Percentiles rank a stretch among this genome's conserved stretches.
phyloP scores from a whole-genome alignment of 1,140 invertebrate genomes.

The Sitophilus oryzae region DNA sequence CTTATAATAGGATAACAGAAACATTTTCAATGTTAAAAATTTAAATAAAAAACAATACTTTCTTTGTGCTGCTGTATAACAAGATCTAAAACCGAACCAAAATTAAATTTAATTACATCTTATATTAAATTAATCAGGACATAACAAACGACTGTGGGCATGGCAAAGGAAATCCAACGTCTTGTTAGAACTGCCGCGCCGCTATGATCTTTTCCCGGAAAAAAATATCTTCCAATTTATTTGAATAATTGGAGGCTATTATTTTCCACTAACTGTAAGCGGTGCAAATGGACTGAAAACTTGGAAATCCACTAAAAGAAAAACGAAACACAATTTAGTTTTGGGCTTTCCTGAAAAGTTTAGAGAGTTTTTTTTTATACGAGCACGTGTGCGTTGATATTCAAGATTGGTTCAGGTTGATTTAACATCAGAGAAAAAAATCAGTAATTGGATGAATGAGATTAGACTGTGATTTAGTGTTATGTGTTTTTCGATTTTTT shows the following conservation, averaged over 20 bases:
- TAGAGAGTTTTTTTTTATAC: too few relatives aligned
- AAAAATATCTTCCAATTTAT: slow-evolving; percentile 19
- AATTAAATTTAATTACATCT: slow-evolving; percentile 6
- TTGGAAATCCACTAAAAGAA: neutral
- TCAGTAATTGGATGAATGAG: too few relatives aligned
- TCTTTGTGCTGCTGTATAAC: neutral
- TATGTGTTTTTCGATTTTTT: too few relatives aligned
- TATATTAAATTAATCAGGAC: slow-evolving; percentile 19
- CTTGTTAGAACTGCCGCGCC: too few relatives aligned
- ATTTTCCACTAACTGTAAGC: slow-evolving; percentile 12
- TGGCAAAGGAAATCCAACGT: too few relatives aligned
- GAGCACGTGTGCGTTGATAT: too few relatives aligned
- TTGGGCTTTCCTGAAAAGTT: neutral
- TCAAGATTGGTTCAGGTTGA: too few relatives aligned
- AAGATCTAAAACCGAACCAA: neutral
- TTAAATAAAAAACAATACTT: too few relatives aligned
- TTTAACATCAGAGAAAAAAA: too few relatives aligned
- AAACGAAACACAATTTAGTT: slow-evolving; percentile 6
- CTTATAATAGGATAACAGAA: too few relatives aligned
- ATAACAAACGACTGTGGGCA: slow-evolving; percentile 21
- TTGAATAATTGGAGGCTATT: slow-evolving; percentile 16
- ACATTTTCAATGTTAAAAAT: too few relatives aligned
- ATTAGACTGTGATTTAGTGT: too few relatives aligned
- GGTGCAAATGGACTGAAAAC: neutral
- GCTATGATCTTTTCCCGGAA: neutral